Base-by-base conservation (phyloP, 2,888 invertebrate genomes). In the Tanypteryx hageni region DNA sequence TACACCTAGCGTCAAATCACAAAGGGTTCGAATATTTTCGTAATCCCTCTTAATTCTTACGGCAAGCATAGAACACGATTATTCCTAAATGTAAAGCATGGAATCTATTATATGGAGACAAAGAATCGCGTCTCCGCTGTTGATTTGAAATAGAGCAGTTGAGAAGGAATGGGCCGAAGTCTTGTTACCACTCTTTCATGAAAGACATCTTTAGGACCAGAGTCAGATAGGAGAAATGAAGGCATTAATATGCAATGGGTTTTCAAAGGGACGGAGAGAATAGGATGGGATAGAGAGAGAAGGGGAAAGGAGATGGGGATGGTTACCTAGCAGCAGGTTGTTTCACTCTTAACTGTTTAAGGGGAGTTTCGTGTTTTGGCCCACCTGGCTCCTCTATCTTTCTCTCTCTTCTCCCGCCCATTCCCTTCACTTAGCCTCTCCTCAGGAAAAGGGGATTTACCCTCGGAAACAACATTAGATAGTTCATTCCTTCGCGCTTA, bases 181-280 rank as follows among this genome's bases (percentile, higher is more conserved):
- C 76, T 11, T 76, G 76, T 76, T 76, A 22, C 76, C 76, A 76
- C 27, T 76, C 76, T 76, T 27, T 76, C 76, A 13, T 22, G 27
- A 76, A 76, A 76, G 14, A 27, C 76, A 76, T 76, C 76, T 27
- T 27, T 22, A 76, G 76, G n/a, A 68, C 18, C 22, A 9, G 68
- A 64, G n/a, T 10, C 10, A 76, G 27, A 18, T 22, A 76, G 76
- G 27, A 27, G 76, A 27, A 76, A 76, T 76, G 76, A 76, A 22
- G 76, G 11, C 76, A 76, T 76, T 76, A 76, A 76, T 27, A 76
- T 76, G 76, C 76, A 22, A 76, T 76, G 76, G 76, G 76, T 76
- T 76, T 27, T 76, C 76, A 22, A 76, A 44, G 44, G 68, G n/a
- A 83, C 18, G 83, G 11, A 16, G 13, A 10, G 57, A 83, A 56